Percentiles rank a stretch among this genome's conserved stretches.
Conservation (phyloP, 23 tunicate species). For the Clavelina lepadiformis region DNA sequence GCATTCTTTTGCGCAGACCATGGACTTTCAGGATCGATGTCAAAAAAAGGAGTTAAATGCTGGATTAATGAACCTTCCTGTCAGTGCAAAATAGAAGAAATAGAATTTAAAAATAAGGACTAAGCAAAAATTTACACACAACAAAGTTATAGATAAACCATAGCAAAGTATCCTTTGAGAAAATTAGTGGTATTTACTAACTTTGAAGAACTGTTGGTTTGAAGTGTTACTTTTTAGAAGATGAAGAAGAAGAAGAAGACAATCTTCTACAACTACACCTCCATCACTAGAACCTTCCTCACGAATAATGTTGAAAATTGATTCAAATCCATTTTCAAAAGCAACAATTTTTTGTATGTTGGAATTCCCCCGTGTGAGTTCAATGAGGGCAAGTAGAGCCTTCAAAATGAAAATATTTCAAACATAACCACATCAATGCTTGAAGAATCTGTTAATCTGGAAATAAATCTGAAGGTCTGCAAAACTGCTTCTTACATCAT, state of each 20-base stretch:
- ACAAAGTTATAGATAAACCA: neutral
- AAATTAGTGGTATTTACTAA: neutral
- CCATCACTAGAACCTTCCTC: constrained; percentile 92
- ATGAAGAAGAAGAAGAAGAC: constrained; percentile 61
- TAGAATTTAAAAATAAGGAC: neutral
- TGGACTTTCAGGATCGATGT: constrained; percentile 53
- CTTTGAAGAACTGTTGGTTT: constrained; percentile 91
- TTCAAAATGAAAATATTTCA: constrained; percentile 12
- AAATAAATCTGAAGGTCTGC: neutral
- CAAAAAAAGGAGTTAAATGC: constrained; percentile 82
- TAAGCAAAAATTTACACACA: neutral
- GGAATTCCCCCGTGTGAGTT: constrained; percentile 71
- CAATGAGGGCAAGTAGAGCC: constrained; percentile 77
- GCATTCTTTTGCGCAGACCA: constrained; percentile 90
- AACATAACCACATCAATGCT: neutral
- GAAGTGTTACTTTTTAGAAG: constrained; percentile 76
- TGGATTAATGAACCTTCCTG: constrained; percentile 91
- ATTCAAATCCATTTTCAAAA: constrained; percentile 96
- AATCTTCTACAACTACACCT: constrained; percentile 93
- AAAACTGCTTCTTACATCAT: constrained; percentile 44
- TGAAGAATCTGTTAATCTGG: neutral
- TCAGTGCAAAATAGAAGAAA: neutral
- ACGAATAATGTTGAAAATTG: constrained; percentile 46
- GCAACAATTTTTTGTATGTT: constrained; percentile 98
- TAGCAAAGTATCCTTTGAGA: too few relatives aligned